Conservation (phyloP, 2,888 invertebrate genomes). For the Clitarchus hookeri region DNA sequence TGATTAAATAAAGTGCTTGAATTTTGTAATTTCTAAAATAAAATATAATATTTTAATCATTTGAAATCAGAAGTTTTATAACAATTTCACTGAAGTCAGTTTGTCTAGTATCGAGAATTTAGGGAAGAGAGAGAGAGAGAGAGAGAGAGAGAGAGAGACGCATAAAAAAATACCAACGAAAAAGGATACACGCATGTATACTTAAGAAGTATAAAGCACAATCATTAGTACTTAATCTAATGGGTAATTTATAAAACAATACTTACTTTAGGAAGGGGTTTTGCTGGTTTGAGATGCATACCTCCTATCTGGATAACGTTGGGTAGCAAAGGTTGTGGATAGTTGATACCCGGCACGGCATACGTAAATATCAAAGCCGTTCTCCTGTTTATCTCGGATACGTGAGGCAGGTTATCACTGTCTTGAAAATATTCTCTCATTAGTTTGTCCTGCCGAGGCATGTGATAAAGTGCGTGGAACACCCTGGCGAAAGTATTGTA, state of each 20-base stretch:
- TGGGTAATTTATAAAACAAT: background rate
- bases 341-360: conserved; percentile 35
- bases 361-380: conserved; percentile 45
- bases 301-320: conserved; percentile 27
- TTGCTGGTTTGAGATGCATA: conserved; percentile 24
- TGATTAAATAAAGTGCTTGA: too few relatives aligned
- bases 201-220: too few relatives aligned
- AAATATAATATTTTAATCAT: too few relatives aligned
- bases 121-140: too few relatives aligned
- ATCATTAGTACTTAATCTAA: background rate
- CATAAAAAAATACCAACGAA: too few relatives aligned
- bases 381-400: conserved; percentile 39
- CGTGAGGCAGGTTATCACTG: conserved; percentile 31
- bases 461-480: background rate
- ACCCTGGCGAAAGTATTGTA: conserved; percentile 47
- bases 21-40: background rate
- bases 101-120: too few relatives aligned
- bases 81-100: too few relatives aligned
- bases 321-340: conserved; percentile 20
- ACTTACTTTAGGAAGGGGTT: conserved; percentile 27
- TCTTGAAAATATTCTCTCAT: conserved; percentile 27
- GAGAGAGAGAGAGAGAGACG: too few relatives aligned
- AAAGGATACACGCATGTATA: too few relatives aligned
- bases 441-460: conserved; percentile 20
- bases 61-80: too few relatives aligned